Percentiles rank a stretch among this genome's conserved stretches.
Conservation (phyloP, 2,797 vertebrate genomes). For the Neopelma chrysocephalum region DNA sequence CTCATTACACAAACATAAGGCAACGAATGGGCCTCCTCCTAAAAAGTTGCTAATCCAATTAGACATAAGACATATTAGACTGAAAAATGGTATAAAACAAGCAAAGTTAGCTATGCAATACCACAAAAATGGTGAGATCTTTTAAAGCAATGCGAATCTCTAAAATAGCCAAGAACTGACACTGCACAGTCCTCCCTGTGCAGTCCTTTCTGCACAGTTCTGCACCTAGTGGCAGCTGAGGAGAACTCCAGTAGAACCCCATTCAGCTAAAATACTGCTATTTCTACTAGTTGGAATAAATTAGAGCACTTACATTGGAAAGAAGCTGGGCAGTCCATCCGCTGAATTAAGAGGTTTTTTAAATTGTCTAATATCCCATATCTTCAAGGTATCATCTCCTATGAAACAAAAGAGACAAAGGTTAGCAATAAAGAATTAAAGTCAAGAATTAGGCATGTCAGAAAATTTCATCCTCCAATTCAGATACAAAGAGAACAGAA, state of each 20-base stretch:
- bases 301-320: constrained; percentile 86
- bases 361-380: constrained; percentile 95
- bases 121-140: neutral
- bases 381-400: constrained; percentile 97
- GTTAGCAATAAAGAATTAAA: neutral
- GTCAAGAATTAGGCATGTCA: neutral
- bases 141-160: neutral
- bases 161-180: neutral
- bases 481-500: neutral
- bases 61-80: neutral
- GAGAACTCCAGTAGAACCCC: rapidly evolving
- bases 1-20: neutral
- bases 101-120: neutral
- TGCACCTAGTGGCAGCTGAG: neutral
- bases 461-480: neutral
- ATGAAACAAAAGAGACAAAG: neutral
- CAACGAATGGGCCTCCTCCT: neutral
- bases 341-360: constrained; percentile 88
- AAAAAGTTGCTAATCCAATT: neutral
- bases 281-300: neutral
- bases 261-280: neutral
- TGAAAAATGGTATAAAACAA: neutral
- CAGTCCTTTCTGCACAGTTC: neutral
- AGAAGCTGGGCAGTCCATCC: constrained; percentile 84
- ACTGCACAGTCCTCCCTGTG: neutral